Conservation (phyloP, 2,113 vertebrate species). For the Perognathus longimembris region DNA sequence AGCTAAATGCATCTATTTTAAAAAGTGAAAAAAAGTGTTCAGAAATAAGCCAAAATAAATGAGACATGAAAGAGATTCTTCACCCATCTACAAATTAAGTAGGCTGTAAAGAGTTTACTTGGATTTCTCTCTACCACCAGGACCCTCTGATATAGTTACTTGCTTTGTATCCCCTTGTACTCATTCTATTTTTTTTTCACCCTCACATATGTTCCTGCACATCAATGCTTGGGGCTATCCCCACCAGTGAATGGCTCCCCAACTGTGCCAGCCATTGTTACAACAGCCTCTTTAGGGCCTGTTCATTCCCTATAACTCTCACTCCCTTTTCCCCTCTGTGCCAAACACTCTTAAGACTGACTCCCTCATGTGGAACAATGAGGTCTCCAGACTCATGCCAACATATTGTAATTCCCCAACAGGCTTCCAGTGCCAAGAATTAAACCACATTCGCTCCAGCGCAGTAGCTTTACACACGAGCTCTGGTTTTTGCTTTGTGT, state of each 20-base stretch:
- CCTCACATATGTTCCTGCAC: slow-evolving; percentile 78
- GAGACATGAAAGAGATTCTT: neutral
- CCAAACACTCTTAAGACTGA: slow-evolving; percentile 82
- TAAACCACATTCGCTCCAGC: slow-evolving; percentile 66
- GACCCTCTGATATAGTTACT: slow-evolving; percentile 56
- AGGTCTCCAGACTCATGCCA: slow-evolving; percentile 80
- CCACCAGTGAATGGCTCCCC: slow-evolving; percentile 72
- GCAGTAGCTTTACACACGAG: slow-evolving; percentile 55
- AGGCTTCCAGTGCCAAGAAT: slow-evolving; percentile 69
- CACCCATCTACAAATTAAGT: neutral
- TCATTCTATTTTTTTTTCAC: slow-evolving; percentile 64
- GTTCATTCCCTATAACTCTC: slow-evolving; percentile 60
- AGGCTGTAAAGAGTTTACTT: slow-evolving; percentile 18
- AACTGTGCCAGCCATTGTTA: slow-evolving; percentile 80
- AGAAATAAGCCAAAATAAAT: slow-evolving; percentile 30
- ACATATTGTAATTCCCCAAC: slow-evolving; percentile 79
- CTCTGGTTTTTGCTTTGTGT: slow-evolving; percentile 54
- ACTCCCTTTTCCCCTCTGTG: slow-evolving; percentile 67
- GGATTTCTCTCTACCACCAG: slow-evolving; percentile 53
- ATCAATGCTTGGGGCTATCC: slow-evolving; percentile 74
- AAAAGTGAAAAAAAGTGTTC: slow-evolving; percentile 18
- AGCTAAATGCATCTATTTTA: neutral
- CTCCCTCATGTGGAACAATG: slow-evolving; percentile 83
- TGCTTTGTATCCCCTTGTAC: slow-evolving; percentile 57
- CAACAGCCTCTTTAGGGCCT: slow-evolving; percentile 70